Evolutionary conservation across 2,888 invertebrate genomes (phyloP), one percentile per base, ranked within the genome.

Genomic region (Parnassius glacialis): DNA sequence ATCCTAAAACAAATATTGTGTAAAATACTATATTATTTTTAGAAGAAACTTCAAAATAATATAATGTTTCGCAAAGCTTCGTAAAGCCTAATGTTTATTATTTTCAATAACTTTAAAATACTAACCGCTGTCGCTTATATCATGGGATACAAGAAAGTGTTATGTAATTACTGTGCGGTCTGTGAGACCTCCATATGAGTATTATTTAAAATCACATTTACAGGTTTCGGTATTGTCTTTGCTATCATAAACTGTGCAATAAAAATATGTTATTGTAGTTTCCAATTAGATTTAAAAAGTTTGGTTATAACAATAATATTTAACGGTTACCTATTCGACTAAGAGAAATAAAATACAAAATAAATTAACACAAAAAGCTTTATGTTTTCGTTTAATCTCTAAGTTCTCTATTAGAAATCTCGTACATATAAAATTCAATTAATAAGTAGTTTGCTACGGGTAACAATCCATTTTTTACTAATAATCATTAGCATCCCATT

Each of bases 141-240:
- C 43, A 12, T 52, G 56, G 20, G 11, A 52, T 57, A 44, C 13
- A 48, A 53, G 44, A 34, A 12, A 34, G 13, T 34, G 43, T 62
- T 62, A 53, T 54, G 57, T 57, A 62, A 57, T 34, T 52, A 34
- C 48, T 45, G 16, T 57, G 62, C 48, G 62, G 57, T 53, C 57
- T 53, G 20, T 57, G 53, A 61, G 53, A 43, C 57, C 48, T 53
- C 57, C 48, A 48, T 61, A 61, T 53, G 58, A 60, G 55, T 48
- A 56, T 56, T 63, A 56, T 61, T 59, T 52, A 63, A 65, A 62
- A 44, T 57, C 50, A 48, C 53, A 54, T 62, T 62, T 62, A 57
- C 62, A 57, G 62, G 47, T 62, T 57, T 62, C 53, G 43, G 57
- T 20, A 57, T 62, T 57, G 53, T 50, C 62, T 61, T 51, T 41